A percentile compares a stretch with the other conserved stretches of the same genome.
Conservation (phyloP, 2,113 vertebrate species). For the Morone chrysops region DNA sequence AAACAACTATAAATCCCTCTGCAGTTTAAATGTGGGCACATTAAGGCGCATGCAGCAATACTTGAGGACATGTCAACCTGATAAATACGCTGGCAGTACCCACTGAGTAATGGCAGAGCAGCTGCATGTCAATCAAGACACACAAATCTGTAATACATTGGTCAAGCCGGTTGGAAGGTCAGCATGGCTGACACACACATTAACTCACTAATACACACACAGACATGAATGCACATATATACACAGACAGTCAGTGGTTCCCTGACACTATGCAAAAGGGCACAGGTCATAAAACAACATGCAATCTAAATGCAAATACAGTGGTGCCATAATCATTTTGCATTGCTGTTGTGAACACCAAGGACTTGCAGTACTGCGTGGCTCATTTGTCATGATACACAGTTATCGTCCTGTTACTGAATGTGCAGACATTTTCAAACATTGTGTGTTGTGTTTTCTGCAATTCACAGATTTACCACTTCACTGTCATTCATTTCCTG, state of each 20-base stretch:
- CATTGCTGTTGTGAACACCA: conserved; percentile 1
- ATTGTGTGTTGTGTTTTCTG: background rate
- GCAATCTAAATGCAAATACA: conserved; percentile 76
- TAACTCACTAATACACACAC: conserved; percentile 23
- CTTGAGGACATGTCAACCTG: conserved; percentile 42
- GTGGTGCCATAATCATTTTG: conserved; percentile 10
- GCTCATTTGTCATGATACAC: conserved; percentile 1
- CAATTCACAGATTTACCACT: background rate
- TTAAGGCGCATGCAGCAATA: background rate
- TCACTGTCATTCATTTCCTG: background rate
- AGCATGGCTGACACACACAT: conserved; percentile 58
- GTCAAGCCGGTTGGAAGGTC: conserved; percentile 71
- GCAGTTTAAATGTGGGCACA: background rate
- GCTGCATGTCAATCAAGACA: conserved; percentile 65
- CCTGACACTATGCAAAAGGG: conserved; percentile 30
- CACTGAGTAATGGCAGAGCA: conserved; percentile 61
- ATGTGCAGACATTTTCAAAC: background rate
- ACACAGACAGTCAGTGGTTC: conserved; percentile 27
- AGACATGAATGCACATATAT: conserved; percentile 12
- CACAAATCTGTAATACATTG: conserved; percentile 65
- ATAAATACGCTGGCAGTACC: conserved; percentile 45
- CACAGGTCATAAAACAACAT: conserved; percentile 73
- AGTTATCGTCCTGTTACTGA: background rate
- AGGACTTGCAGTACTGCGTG: background rate
- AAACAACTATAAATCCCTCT: background rate